phyloP scores from a whole-genome alignment of 1,140 invertebrate species.

The Pachypsylla venusta region DNA sequence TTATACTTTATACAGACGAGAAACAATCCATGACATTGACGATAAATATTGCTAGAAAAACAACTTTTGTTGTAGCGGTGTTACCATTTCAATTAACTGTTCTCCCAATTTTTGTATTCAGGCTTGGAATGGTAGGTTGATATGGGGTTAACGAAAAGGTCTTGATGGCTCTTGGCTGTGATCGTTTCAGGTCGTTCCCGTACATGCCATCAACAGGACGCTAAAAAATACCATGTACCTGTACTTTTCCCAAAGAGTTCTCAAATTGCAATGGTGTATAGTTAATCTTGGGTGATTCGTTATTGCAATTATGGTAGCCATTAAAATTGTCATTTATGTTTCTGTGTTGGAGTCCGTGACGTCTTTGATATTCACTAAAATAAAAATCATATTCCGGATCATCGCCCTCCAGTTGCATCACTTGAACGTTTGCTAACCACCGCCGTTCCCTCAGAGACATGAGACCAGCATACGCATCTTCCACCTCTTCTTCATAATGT shows the following conservation, averaged over 20 bases:
- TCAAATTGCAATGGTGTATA: slow-evolving; percentile 25
- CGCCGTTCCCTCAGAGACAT: slow-evolving; percentile 17
- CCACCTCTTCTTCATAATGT: not conserved
- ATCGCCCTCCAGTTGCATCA: slow-evolving; percentile 16
- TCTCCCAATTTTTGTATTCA: no score
- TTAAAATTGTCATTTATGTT: slow-evolving; percentile 1
- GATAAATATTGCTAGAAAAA: no score
- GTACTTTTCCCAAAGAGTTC: slow-evolving; percentile 24
- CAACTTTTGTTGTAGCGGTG: no score
- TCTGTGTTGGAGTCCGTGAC: not conserved
- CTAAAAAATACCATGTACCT: no score
- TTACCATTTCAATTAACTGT: no score
- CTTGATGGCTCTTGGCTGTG: no score
- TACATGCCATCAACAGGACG: no score
- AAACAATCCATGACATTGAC: no score
- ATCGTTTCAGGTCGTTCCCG: no score
- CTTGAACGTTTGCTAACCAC: slow-evolving; percentile 18
- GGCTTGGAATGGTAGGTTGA: no score
- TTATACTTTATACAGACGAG: no score
- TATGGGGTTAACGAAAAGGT: no score
- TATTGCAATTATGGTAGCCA: not conserved
- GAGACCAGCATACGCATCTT: slow-evolving; percentile 16
- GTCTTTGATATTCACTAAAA: not conserved
- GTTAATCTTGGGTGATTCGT: slow-evolving; percentile 13
- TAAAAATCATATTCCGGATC: slow-evolving; percentile 13